Evolutionary conservation across 2,113 vertebrate species (phyloP).

Genomic region (Triplophysa siluroides): DNA sequence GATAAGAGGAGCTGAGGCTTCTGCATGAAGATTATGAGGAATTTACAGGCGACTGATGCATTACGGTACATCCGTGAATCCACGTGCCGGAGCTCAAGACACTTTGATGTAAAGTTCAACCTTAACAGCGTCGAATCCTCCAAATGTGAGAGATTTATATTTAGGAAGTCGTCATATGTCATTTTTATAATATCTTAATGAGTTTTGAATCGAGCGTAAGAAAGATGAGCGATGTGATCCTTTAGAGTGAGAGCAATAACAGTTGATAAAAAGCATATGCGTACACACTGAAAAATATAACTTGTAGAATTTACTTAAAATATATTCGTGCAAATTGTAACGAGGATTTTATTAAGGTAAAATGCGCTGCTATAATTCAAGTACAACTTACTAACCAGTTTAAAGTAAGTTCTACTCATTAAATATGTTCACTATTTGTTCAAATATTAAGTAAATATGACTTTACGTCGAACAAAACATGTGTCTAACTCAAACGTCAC

Average conservation of each 20-base stretch:
- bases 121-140: not conserved
- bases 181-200: not conserved
- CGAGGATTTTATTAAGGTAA: too few species aligned
- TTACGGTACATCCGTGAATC: conserved; percentile 24
- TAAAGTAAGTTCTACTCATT: too few species aligned
- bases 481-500: too few species aligned
- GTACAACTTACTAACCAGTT: too few species aligned
- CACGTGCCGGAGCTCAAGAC: not conserved
- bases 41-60: conserved; percentile 26
- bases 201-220: not conserved
- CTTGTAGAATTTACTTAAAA: too few species aligned
- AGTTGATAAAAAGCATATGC: not conserved
- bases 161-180: not conserved
- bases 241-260: not conserved
- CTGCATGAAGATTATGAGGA: conserved; percentile 18
- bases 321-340: fast-evolving
- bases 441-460: too few species aligned
- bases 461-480: too few species aligned
- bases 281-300: too few species aligned
- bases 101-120: conserved; percentile 13
- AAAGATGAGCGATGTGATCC: not conserved
- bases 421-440: too few species aligned
- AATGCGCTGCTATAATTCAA: too few species aligned
- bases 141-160: not conserved
- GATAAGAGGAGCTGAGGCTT: conserved; percentile 28